phyloP scores from a whole-genome alignment of 2,797 vertebrate genomes.

The Myotis planiceps region DNA sequence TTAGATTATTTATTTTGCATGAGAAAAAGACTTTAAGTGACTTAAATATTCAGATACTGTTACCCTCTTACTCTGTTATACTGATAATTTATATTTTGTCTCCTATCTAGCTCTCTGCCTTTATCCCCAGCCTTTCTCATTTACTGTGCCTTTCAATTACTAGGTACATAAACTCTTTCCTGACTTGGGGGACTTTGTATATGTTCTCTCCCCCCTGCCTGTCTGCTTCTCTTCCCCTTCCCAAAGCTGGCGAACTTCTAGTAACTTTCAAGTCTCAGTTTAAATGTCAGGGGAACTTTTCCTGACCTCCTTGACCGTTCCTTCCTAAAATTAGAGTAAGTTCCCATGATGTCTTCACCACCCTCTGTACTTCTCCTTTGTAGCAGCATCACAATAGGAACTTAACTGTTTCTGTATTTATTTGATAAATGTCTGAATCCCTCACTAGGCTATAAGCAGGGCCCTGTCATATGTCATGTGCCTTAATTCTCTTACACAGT shows the following conservation, averaged over 20 bases:
- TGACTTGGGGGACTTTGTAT: neutral
- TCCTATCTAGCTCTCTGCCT: neutral
- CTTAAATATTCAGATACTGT: neutral
- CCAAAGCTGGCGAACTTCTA: neutral
- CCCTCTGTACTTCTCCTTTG: neutral
- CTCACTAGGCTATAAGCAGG: neutral
- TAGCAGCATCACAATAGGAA: neutral
- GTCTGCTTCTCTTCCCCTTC: neutral
- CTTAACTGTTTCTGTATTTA: neutral
- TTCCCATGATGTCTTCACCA: neutral
- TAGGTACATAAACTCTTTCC: neutral
- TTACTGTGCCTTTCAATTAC: neutral
- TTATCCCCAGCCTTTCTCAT: neutral
- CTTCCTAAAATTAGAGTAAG: neutral
- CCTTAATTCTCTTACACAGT: neutral
- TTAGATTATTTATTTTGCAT: neutral
- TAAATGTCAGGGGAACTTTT: neutral
- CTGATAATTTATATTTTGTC: neutral
- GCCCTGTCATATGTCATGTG: neutral
- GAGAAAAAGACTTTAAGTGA: neutral
- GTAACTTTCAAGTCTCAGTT: slow-evolving; percentile 10
- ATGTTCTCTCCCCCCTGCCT: neutral
- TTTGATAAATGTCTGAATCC: neutral
- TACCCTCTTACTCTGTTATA: neutral
- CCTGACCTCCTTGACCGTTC: neutral